These are phyloP conservation scores for Spilarctia lutea DNA, from an alignment of 2,888 invertebrate genomes.

Conservation along the genomic window DNA sequence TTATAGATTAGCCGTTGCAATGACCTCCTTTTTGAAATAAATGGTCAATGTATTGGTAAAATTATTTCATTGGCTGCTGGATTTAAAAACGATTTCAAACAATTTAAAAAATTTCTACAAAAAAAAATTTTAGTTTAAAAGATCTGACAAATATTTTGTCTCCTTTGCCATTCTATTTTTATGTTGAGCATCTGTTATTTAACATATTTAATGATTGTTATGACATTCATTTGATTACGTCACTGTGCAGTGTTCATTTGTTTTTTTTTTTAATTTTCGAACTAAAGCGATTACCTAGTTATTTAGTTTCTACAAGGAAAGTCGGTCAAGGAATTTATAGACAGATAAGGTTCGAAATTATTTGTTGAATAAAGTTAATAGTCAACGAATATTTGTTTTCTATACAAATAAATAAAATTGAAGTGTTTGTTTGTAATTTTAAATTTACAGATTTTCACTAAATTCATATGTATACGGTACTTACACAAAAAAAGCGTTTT, in stretches of 20 bases:
- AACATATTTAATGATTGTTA: neutral
- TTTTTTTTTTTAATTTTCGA: neutral
- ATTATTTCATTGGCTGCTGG: neutral
- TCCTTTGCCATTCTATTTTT: neutral
- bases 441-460: neutral
- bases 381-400: neutral
- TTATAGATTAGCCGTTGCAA: neutral
- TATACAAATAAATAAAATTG: no score
- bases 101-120: no score
- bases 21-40: neutral
- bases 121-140: neutral
- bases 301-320: neutral
- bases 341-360: neutral
- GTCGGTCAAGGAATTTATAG: neutral
- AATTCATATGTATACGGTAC: no score
- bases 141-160: neutral
- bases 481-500: no score
- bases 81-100: neutral
- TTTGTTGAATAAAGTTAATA: neutral
- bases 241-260: neutral
- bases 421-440: no score
- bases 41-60: neutral
- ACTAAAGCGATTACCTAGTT: neutral
- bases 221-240: neutral
- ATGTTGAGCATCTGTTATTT: no score